These are phyloP conservation scores for Eciton burchellii DNA, from an alignment of 1,140 invertebrate species.

Conservation along the genomic window DNA sequence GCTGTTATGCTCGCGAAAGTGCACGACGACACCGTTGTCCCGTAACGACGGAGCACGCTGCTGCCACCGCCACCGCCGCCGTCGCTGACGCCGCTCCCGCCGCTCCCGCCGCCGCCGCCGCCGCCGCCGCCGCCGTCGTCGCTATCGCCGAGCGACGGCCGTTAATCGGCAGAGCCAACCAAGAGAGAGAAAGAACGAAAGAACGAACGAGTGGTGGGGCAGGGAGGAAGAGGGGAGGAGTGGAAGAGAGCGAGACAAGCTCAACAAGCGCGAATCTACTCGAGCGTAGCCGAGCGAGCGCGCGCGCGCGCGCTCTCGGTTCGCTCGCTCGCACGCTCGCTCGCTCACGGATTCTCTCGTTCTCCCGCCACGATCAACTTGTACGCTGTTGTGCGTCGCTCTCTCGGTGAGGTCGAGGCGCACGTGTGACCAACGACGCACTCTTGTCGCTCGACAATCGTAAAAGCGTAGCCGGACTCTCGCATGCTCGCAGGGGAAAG, in stretches of 20 bases:
- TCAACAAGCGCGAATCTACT: slow-evolving; percentile 4
- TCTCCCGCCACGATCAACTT: slow-evolving; percentile 6
- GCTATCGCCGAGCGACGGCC: too few species aligned
- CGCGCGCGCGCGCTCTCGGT: too few species aligned
- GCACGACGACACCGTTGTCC: slow-evolving; percentile 9
- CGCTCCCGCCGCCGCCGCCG: too few species aligned
- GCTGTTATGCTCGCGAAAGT: slow-evolving; percentile 35
- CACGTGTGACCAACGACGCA: slow-evolving; percentile 20
- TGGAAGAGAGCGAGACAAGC: too few species aligned
- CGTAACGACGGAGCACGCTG: slow-evolving; percentile 3
- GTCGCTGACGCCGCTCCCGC: too few species aligned
- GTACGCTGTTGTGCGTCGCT: slow-evolving; percentile 6
- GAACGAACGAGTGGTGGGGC: not conserved
- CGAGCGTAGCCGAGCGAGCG: not conserved
- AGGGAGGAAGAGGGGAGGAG: not conserved
- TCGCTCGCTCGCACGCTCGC: too few species aligned
- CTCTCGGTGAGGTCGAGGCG: slow-evolving; percentile 1
- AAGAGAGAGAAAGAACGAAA: not conserved
- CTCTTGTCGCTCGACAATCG: not conserved
- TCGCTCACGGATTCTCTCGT: too few species aligned
- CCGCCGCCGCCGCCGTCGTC: too few species aligned
- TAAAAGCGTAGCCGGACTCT: not conserved
- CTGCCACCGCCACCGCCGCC: not conserved
- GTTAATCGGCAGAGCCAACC: not conserved
- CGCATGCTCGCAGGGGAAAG: slow-evolving; percentile 42